Evolutionary conservation across 2,797 vertebrate genomes (phyloP).

Genomic region (Anguilla marmorata): DNA sequence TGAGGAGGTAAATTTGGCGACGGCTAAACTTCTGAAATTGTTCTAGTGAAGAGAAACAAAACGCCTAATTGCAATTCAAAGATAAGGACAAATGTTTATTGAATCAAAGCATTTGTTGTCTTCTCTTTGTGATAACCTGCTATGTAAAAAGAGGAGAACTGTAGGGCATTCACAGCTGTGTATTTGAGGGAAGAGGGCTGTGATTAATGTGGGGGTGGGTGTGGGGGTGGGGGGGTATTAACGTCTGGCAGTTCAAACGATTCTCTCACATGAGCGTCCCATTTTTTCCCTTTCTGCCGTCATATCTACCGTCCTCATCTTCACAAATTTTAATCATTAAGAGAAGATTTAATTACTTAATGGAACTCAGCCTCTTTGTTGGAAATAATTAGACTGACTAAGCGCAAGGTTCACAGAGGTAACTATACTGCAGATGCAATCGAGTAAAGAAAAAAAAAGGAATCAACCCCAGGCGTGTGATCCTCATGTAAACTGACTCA

Average conservation of each 20-base stretch:
- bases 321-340: neutral
- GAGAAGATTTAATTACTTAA: conserved; percentile 7
- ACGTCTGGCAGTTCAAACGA: neutral
- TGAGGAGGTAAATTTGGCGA: too few species aligned
- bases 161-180: neutral
- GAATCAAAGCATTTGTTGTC: neutral
- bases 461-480: neutral
- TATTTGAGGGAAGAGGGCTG: neutral
- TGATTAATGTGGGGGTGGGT: neutral
- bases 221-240: neutral
- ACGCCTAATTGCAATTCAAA: too few species aligned
- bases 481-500: neutral
- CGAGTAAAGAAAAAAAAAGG: neutral
- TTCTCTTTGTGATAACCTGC: neutral
- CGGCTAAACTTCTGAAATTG: too few species aligned
- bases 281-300: neutral
- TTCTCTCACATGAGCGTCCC: neutral
- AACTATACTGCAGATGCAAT: neutral
- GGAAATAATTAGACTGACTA: neutral
- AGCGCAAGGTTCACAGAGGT: neutral
- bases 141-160: neutral
- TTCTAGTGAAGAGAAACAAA: too few species aligned
- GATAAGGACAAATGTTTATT: neutral
- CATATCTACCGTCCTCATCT: neutral
- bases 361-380: neutral